Percentiles rank a stretch among this genome's conserved stretches.
These are phyloP conservation scores for Nansenia antarctica DNA, from an alignment of 2,113 vertebrate species.

Conservation along the genomic window DNA sequence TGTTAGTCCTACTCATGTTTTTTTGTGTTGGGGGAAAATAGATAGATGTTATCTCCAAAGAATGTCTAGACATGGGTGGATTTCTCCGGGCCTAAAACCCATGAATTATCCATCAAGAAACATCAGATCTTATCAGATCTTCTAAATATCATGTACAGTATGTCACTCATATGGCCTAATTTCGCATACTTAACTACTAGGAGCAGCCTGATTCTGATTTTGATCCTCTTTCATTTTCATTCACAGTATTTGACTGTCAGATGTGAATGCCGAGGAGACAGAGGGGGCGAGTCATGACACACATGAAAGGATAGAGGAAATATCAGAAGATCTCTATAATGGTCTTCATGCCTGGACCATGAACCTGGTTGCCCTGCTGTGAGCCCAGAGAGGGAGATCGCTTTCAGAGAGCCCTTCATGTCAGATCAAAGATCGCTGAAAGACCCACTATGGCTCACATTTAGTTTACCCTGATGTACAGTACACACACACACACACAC, in stretches of 20 bases:
- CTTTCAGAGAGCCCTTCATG: conserved; percentile 33
- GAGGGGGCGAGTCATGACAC: not conserved
- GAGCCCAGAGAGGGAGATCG: conserved; percentile 18
- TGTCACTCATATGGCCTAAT: not conserved
- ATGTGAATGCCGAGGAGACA: not conserved
- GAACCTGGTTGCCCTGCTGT: not conserved
- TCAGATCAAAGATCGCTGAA: conserved; percentile 48
- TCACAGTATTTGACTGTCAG: not conserved
- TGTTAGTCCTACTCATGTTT: too few relatives aligned
- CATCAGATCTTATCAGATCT: too few relatives aligned
- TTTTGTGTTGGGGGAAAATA: too few relatives aligned
- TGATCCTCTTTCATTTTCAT: not conserved
- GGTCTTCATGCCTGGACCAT: not conserved
- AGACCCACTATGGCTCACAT: conserved; percentile 28
- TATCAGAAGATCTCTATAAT: not conserved
- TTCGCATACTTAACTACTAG: not conserved
- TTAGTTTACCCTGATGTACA: not conserved
- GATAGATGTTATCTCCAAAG: too few relatives aligned
- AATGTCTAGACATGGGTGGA: too few relatives aligned
- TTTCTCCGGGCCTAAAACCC: too few relatives aligned
- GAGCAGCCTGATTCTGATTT: not conserved
- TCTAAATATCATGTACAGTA: not conserved
- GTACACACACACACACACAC: conserved; percentile 8
- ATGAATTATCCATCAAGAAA: too few relatives aligned
- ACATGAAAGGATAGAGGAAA: conserved; percentile 8